phyloP scores from a whole-genome alignment of 2,888 invertebrate species.

The Dolomedes plantarius region DNA sequence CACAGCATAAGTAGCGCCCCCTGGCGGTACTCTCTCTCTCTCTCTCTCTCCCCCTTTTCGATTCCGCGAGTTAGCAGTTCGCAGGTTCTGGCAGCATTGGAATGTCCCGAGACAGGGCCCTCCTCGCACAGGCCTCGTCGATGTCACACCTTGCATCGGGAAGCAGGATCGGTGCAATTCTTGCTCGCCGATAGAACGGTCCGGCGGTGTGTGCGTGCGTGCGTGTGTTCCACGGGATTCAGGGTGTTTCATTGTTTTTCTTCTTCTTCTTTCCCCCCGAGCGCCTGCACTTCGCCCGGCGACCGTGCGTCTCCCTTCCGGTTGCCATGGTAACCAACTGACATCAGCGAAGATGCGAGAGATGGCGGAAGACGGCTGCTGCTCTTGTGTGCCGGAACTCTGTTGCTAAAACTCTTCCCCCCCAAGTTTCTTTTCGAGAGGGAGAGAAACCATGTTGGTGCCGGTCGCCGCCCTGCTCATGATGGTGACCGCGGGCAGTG shows the following conservation, averaged over 20 bases:
- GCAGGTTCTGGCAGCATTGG: neutral
- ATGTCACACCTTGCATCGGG: neutral
- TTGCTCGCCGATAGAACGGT: neutral
- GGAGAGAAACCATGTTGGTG: neutral
- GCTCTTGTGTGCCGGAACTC: neutral
- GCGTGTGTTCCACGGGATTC: too few relatives aligned
- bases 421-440: neutral
- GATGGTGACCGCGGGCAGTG: neutral
- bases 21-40: slow-evolving; percentile 11
- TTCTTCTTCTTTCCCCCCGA: too few relatives aligned
- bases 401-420: neutral
- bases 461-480: neutral
- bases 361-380: slow-evolving; percentile 31
- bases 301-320: slow-evolving; percentile 25
- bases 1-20: slow-evolving; percentile 33
- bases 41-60: neutral
- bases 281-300: slow-evolving; percentile 8
- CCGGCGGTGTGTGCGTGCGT: too few relatives aligned
- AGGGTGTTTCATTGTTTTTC: too few relatives aligned
- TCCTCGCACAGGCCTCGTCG: neutral
- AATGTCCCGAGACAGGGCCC: neutral
- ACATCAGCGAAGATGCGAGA: slow-evolving; percentile 60
- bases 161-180: neutral
- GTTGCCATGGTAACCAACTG: slow-evolving; percentile 61
- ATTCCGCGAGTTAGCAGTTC: neutral